Percentiles rank a stretch among this genome's conserved stretches.
phyloP scores from a whole-genome alignment of 2,797 vertebrate species.

The Hypotaenidia okinawae region DNA sequence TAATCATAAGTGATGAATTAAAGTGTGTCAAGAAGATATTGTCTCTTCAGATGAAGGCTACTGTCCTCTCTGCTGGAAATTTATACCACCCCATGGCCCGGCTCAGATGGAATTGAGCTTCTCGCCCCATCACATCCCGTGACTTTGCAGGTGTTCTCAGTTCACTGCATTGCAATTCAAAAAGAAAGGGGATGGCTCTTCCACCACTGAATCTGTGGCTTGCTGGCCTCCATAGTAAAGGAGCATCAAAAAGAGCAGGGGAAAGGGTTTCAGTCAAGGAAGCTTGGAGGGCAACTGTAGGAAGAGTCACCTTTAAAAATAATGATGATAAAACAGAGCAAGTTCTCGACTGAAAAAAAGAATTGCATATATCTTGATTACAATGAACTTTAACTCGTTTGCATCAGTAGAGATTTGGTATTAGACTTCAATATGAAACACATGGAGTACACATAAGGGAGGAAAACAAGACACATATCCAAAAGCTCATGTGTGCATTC shows the following conservation, averaged over 20 bases:
- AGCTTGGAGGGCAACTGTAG: not conserved
- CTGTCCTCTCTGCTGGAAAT: not conserved
- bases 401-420: not conserved
- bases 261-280: not conserved
- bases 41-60: not conserved
- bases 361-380: not conserved
- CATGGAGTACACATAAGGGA: fast-evolving
- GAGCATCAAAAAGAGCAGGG: not conserved
- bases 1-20: slow-evolving; percentile 43
- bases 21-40: slow-evolving; percentile 16
- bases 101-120: not conserved
- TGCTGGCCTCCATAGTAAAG: not conserved
- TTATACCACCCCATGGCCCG: not conserved
- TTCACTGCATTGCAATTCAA: not conserved
- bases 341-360: not conserved
- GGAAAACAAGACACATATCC: fast-evolving
- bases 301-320: not conserved
- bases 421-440: not conserved
- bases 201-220: not conserved
- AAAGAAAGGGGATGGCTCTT: not conserved
- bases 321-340: not conserved
- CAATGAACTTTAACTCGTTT: not conserved
- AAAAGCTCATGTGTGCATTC: not conserved
- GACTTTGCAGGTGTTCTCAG: not conserved
- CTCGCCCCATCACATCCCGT: not conserved